Evolutionary conservation across 2,888 invertebrate species (phyloP), one percentile per base, ranked within the genome.

Genomic region (Ochropacha duplaris): DNA sequence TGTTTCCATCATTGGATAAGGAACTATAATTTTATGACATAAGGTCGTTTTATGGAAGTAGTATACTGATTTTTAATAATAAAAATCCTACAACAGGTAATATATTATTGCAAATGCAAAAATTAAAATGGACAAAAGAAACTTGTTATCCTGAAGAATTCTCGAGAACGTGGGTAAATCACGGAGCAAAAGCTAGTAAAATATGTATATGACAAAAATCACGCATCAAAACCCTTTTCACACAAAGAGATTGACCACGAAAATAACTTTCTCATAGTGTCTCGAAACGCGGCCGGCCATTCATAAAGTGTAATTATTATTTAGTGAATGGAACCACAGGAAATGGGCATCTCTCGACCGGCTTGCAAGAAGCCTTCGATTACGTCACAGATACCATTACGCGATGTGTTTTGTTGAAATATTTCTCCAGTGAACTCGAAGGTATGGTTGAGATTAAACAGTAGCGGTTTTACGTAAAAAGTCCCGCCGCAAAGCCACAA

Each of bases 291-390:
- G 63, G 60, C 59, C 64, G 61, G 67, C 70, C 73, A 74, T 79
- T 72, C 76, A 74, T 77, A 77, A 76, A 74, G 69, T 66, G 73
- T 78, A 74, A 75, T 81, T 79, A 78, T 76, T 76, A 72, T 80
- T 79, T 79, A 75, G 65, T 74, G 77, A 77, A 75, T 72, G 76
- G 72, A 81, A 78, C 77, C 80, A 75, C 83, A 81, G 83, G 82
- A 82, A 83, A 79, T 78, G 62, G 66, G 57, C 57, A 59, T 61
- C 61, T 61, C 70, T 63, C 64, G 63, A 68, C 68, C 75, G 74
- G 64, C 71, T 71, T 72, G 76, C 77, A 75, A 73, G 71, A 71
- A 60, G 69, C 70, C 74, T 76, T 69, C 62, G 74, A 66, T 81
- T 77, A 75, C 81, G 73, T 79, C 77, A 74, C 55, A 31, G 24